A percentile compares a stretch with the other conserved stretches of the same genome.
Conservation (phyloP, 1,140 invertebrate species). For the Onthophagus taurus region DNA sequence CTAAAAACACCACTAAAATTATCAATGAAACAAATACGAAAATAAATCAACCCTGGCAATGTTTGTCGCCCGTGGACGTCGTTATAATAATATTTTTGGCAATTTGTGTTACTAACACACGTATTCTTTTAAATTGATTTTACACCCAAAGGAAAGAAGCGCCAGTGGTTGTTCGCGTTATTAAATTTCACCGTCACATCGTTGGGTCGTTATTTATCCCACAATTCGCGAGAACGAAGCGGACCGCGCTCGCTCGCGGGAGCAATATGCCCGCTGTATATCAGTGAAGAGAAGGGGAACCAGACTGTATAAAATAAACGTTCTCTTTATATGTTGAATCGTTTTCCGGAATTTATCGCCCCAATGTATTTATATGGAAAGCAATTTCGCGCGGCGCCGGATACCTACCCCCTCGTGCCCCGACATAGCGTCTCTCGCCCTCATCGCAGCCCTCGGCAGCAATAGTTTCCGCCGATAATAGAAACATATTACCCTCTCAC, state of each 20-base stretch:
- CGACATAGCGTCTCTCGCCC: slow-evolving; percentile 12
- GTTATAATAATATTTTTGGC: not conserved
- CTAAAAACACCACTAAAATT: too few relatives aligned
- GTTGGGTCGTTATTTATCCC: not conserved
- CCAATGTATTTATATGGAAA: slow-evolving; percentile 40
- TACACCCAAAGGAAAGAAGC: not conserved
- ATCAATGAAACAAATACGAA: too few relatives aligned
- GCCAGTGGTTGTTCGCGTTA: not conserved
- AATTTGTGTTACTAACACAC: not conserved
- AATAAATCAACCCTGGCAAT: too few relatives aligned
- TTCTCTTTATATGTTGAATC: slow-evolving; percentile 34
- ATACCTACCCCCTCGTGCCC: not conserved
- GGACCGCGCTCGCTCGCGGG: not conserved
- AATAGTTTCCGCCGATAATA: slow-evolving; percentile 38
- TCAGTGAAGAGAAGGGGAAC: too few relatives aligned
- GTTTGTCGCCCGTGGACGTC: too few relatives aligned
- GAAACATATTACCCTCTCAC: slow-evolving; percentile 40
- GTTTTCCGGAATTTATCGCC: slow-evolving; percentile 35
- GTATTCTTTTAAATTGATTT: not conserved
- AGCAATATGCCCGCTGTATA: slow-evolving; percentile 25
- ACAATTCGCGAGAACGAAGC: too few relatives aligned
- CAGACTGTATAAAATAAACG: slow-evolving; percentile 36
- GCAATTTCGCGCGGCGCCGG: slow-evolving; percentile 31
- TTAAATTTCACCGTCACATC: not conserved
- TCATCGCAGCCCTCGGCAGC: slow-evolving; percentile 26